Evolutionary conservation across 2,888 invertebrate genomes (phyloP), one percentile per base, ranked within the genome.

Genomic region (Pomacea canaliculata): DNA sequence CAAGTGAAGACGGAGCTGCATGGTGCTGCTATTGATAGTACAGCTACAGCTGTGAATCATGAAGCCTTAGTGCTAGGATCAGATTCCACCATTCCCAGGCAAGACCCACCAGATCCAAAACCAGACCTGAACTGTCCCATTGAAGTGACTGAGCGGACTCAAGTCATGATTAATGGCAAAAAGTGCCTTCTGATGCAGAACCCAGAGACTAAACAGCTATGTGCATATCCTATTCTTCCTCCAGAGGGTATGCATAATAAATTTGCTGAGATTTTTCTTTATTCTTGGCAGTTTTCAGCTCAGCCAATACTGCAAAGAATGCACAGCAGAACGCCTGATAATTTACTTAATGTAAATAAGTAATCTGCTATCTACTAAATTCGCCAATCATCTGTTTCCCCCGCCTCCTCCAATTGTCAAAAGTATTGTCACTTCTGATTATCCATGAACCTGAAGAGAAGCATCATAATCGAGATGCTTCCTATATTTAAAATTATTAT

Each of bases 171-270:
- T 2, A 88, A 89, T 74, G 90, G 90, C 9, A 89, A 90, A 84
- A 91, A 91, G 76, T 91, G 91, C 86, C 83, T 91, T 66, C 82
- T 91, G 69, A 87, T 89, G 76, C 85, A 89, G 16, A 87, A 91
- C 76, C 86, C 88, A 7, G 86, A 88, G n/a, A 89, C 89, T 0
- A 89, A 89, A 7, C 87, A 89, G 80, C 83, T 91, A 60, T 87
- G 89, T 82, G 91, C 91, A 9, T 91, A 90, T 77, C 91, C 91
- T 13, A 80, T 91, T 49, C 77, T 87, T 27, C 83, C 86, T n/a
- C 77, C 83, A 37, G 78, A 79, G 76, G 84, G 85, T 83, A 77
- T 75, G 72, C 46, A 12, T 48, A 16, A 56, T 56, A 16, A 56
- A 4, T 10, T 12, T 18, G 18, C 48, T 7, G 69, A n/a, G 16